Evolutionary conservation across 53 echinoderm and acorn worm species (phyloP).

Genomic region (Stichopus horrens): DNA sequence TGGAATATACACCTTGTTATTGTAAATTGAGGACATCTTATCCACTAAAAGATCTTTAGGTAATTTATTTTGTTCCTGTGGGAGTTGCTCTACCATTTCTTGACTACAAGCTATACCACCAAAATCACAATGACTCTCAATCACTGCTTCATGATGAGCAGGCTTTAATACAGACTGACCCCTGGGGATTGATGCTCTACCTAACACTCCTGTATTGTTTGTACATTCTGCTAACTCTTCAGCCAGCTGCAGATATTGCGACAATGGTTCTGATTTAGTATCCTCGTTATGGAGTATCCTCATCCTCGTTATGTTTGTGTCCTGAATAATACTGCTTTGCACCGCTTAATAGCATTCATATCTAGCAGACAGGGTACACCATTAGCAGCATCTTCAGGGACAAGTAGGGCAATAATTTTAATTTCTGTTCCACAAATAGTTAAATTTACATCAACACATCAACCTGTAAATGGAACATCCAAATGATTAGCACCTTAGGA

Average conservation of each 20-base stretch:
- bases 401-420: not conserved
- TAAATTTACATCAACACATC: not conserved
- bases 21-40: not conserved
- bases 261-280: not conserved
- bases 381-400: not conserved
- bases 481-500: not conserved
- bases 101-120: not conserved
- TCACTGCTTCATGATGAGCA: not conserved
- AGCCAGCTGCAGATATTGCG: not conserved
- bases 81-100: too few relatives aligned
- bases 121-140: not conserved
- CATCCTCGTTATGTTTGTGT: too few relatives aligned
- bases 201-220: not conserved
- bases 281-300: too few relatives aligned
- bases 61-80: not conserved
- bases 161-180: not conserved
- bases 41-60: conserved; percentile 1
- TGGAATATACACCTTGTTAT: not conserved
- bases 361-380: conserved; percentile 15
- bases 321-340: not conserved
- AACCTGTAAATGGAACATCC: conserved; percentile 14
- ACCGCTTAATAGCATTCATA: not conserved
- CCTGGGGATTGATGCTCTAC: not conserved
- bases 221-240: not conserved
- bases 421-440: not conserved